Evolutionary conservation across 2,113 vertebrate species (phyloP).

Genomic region (Anguilla rostrata): DNA sequence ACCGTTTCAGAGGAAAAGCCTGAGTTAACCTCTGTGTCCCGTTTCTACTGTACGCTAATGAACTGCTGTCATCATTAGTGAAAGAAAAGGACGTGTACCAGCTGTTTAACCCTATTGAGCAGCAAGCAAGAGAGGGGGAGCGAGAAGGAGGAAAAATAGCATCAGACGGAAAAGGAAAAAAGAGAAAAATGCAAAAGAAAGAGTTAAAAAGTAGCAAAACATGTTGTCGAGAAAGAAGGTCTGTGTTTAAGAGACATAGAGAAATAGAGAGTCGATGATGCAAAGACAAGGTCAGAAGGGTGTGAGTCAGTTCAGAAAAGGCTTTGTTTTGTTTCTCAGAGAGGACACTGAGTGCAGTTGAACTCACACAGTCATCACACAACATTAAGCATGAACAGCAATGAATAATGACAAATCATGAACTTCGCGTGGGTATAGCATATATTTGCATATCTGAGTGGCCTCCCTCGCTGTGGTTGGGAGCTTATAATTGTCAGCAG

Average conservation of each 20-base stretch:
- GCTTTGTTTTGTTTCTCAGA: neutral
- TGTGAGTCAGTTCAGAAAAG: conserved; percentile 27
- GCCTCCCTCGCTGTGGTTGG: neutral
- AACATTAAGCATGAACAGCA: conserved; percentile 1
- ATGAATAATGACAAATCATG: neutral
- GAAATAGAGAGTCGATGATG: conserved; percentile 28
- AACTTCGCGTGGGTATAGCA: neutral
- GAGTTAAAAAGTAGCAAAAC: conserved; percentile 2
- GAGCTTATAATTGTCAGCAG: neutral
- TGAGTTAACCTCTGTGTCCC: conserved; percentile 36
- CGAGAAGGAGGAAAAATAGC: conserved; percentile 9
- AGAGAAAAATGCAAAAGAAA: neutral
- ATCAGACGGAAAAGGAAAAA: neutral
- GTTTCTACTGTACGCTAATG: conserved; percentile 48
- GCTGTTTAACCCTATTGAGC: conserved; percentile 35
- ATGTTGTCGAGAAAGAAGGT: conserved; percentile 11
- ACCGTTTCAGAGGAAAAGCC: conserved; percentile 29
- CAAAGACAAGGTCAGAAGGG: conserved; percentile 21
- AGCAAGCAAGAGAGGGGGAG: conserved; percentile 5
- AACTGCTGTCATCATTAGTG: conserved; percentile 51
- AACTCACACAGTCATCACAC: neutral
- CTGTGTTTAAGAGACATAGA: conserved; percentile 28
- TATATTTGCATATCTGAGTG: neutral
- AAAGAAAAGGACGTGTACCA: conserved; percentile 28
- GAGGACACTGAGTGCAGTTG: neutral